Conservation (phyloP, 2,797 vertebrate genomes). For the Propithecus perrieri region DNA sequence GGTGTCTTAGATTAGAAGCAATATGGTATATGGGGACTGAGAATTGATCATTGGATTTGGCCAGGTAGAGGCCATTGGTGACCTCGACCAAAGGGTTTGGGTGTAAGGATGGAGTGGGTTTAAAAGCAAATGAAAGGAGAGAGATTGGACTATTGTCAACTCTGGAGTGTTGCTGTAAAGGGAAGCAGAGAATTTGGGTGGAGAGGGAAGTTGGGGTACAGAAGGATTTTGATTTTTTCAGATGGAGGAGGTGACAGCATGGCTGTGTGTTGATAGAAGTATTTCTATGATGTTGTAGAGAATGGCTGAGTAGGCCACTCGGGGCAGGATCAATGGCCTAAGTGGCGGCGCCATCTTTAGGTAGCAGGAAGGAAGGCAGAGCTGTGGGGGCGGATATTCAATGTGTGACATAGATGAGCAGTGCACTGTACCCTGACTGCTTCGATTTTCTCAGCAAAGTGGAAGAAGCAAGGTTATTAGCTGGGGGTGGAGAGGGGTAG, state of each 20-base stretch:
- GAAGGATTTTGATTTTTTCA: background rate
- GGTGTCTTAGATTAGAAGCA: background rate
- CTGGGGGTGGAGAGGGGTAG: background rate
- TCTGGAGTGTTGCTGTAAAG: background rate
- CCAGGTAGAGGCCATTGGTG: background rate
- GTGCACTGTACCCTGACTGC: background rate
- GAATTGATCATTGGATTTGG: background rate
- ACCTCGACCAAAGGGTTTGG: background rate
- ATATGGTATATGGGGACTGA: background rate
- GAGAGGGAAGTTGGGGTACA: background rate
- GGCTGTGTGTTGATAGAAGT: background rate
- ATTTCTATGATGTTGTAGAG: background rate
- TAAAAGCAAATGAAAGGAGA: background rate
- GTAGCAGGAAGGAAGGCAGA: background rate
- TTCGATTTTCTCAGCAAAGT: background rate
- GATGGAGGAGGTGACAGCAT: background rate
- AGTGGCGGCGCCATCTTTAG: background rate
- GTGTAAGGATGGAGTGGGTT: background rate
- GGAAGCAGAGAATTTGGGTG: background rate
- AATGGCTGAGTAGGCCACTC: background rate
- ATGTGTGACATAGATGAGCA: background rate
- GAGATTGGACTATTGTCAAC: background rate
- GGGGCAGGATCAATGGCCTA: background rate
- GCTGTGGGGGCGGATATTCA: background rate
- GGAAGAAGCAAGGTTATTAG: background rate